Evolutionary conservation across 2,888 invertebrate species (phyloP).

Genomic region (Atherix ibis): DNA sequence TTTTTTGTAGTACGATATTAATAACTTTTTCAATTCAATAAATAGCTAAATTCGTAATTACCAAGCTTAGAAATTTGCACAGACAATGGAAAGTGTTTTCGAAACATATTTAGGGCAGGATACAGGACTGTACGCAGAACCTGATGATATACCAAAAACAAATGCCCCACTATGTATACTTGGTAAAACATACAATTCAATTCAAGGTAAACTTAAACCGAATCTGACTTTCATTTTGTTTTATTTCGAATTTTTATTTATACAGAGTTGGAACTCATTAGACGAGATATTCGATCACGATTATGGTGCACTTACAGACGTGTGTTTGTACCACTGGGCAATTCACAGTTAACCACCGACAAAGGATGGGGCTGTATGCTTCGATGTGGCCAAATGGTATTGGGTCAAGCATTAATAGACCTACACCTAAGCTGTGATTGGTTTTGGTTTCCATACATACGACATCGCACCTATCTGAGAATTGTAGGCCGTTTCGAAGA

Average conservation of each 20-base stretch:
- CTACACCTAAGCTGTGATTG: conserved; percentile 72
- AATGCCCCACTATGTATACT: conserved; percentile 82
- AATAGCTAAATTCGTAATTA: too few relatives aligned
- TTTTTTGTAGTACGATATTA: too few relatives aligned
- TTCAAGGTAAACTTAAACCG: conserved; percentile 42
- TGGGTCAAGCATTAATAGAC: conserved; percentile 73
- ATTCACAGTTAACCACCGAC: conserved; percentile 69
- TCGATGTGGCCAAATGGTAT: conserved; percentile 96
- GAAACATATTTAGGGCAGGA: conserved; percentile 57
- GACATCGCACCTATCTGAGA: conserved; percentile 62
- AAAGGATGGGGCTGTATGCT: conserved; percentile 93
- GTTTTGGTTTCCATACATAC: conserved; percentile 71
- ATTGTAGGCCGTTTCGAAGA: conserved; percentile 87
- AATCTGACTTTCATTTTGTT: too few relatives aligned
- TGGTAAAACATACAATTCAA: conserved; percentile 72
- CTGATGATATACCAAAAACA: conserved; percentile 76
- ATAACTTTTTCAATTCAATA: too few relatives aligned
- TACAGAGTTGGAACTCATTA: conserved; percentile 70
- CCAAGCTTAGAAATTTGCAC: too few relatives aligned
- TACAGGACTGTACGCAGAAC: conserved; percentile 21
- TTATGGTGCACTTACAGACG: conserved; percentile 96
- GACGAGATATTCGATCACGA: conserved; percentile 72
- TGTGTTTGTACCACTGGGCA: conserved; percentile 84
- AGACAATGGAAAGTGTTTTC: conserved; percentile 65
- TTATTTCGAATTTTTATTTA: too few relatives aligned